Evolutionary conservation across 2,797 vertebrate species (phyloP), one percentile per base, ranked within the genome.

Genomic region (Rousettus madagascariensis): DNA sequence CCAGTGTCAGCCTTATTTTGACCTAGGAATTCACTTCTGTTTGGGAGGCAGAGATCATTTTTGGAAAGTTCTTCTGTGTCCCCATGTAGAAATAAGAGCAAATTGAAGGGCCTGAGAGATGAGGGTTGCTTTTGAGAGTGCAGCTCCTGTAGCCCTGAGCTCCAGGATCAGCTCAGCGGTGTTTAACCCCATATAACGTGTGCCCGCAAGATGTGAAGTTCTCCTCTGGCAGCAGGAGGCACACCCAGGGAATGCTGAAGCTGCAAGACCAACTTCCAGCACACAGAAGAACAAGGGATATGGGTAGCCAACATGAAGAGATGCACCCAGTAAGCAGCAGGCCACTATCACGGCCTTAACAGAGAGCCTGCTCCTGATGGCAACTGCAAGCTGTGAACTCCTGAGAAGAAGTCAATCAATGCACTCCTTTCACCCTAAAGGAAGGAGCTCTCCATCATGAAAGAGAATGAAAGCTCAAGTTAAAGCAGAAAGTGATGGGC

Each of bases 401-500:
- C 41, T 30, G 69, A 46, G 41, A 99, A 98, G 99, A 98, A 99
- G 98, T 99, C 99, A 99, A 98, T 99, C 99, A 99, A 99, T 99
- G 98, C 99, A 99, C 99, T 99, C 99, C 99, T 99, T 98, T 98
- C 98, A 98, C 97, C 97, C 98, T 99, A 99, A 99, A 99, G 98
- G 99, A 98, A 99, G 99, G 98, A 99, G 99, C 98, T 99, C 99
- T 98, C 99, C 99, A 87, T 99, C 99, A 99, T 98, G 98, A 99
- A 99, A 99, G 99, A 99, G 98, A 99, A 99, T 99, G 99, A 98
- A 99, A 99, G 99, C 98, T 99, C 99, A 99, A 99, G 99, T 99
- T 99, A 97, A 99, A 99, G 98, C 99, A 99, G 98, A 99, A 99
- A 99, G 99, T 98, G 98, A 99, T 99, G 99, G 99, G 99, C 98